phyloP scores from a whole-genome alignment of 2,113 vertebrate species.

The Trichechus manatus region DNA sequence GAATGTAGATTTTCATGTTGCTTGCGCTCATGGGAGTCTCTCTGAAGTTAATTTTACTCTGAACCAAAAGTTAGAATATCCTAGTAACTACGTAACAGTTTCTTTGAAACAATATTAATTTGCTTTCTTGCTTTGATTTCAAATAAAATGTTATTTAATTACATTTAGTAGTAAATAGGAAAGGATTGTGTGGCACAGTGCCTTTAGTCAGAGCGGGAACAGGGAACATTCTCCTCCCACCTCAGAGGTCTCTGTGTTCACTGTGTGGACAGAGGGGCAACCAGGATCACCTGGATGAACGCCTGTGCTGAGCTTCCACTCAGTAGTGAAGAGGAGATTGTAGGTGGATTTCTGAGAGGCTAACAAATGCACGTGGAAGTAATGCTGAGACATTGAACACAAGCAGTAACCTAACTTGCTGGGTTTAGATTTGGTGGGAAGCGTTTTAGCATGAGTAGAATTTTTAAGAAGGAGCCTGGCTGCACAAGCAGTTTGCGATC shows the following conservation, averaged over 20 bases:
- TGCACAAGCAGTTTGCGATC: too few relatives aligned
- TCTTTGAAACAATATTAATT: conserved; percentile 19
- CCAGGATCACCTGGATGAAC: neutral
- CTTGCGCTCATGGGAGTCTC: neutral
- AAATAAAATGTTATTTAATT: conserved; percentile 46
- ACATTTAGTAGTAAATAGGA: neutral
- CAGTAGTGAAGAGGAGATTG: neutral
- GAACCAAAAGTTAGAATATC: conserved; percentile 24
- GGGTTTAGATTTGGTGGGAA: neutral
- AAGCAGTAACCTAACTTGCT: neutral
- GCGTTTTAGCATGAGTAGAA: neutral
- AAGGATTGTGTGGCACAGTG: neutral
- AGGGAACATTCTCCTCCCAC: neutral
- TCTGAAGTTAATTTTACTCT: conserved; percentile 23
- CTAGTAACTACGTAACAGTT: neutral
- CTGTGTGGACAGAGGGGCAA: too few relatives aligned
- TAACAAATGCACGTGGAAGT: neutral
- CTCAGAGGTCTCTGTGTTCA: neutral
- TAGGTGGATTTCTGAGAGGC: neutral
- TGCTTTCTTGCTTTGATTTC: neutral
- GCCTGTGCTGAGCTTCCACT: neutral
- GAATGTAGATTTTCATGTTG: neutral
- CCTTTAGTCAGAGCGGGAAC: neutral
- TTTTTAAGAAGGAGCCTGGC: neutral
- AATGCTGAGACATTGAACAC: neutral